Base-by-base conservation (phyloP, 1,140 invertebrate genomes). In the Nylanderia fulva region DNA sequence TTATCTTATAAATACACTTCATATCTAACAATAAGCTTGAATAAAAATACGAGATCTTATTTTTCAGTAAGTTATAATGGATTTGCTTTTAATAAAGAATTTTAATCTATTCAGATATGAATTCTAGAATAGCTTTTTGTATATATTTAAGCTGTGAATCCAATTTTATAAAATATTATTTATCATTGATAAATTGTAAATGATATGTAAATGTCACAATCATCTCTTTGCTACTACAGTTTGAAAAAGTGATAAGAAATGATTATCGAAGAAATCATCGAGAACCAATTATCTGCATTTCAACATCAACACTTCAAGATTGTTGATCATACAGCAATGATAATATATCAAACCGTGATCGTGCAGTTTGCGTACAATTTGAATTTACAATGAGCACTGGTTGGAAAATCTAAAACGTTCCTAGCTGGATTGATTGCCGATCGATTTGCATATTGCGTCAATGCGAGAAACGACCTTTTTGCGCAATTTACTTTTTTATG, bases 381-480 rank as follows among this genome's bases (percentile, higher is more conserved):
- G 24, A 71, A 45, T 82, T 71, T 29, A 71, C 24, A 56, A 82
- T 58, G 36, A 71, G 18, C 7, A 36, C 11, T 7, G 36, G 36
- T 24, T 42, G 36, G 24, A 71, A 56, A 42, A 71, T 1, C n/a
- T 13, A 18, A n/a, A n/a, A 33, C 33, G n/a, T 39, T 71, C 24
- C 18, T 36, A 29, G 13, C 27, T 24, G 48, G 48, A 69, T 80
- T 52, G 63, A 56, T 21, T 27, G 45, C 6, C 33, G 13, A 54
- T 82, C 24, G 36, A 82, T 82, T 82, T 82, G 52, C 36, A 82
- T 82, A 33, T 71, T 72, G 52, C 64, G 48, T 79, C 76, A 58
- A 45, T 24, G 15, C 52, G 52, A 82, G 48, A 56, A 33, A 36
- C 45, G 33, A 24, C 21, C 33, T 39, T 24, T 69, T 52, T 27